Percentiles rank a stretch among this genome's conserved stretches.
Conservation (phyloP, 1,140 invertebrate species). For the Cataglyphis hispanica region DNA sequence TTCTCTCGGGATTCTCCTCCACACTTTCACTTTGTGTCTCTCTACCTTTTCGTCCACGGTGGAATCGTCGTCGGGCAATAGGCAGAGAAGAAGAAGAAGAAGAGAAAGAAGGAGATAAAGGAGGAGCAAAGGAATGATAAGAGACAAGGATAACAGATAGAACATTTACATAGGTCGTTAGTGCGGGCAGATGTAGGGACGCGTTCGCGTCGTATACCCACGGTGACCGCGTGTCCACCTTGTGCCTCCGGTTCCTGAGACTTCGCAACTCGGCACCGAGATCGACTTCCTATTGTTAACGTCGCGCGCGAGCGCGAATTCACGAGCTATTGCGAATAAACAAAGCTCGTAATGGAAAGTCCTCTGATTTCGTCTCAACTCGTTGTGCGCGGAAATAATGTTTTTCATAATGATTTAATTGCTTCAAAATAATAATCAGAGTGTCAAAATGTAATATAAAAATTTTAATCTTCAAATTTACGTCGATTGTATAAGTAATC, state of each 20-base stretch:
- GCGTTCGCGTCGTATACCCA: constrained; percentile 47
- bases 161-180: constrained; percentile 85
- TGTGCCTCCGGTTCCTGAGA: constrained; percentile 64
- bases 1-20: constrained; percentile 42
- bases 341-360: constrained; percentile 45
- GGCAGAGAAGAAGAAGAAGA: constrained; percentile 70
- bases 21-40: constrained; percentile 55
- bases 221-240: constrained; percentile 36
- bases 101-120: neutral
- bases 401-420: constrained; percentile 4
- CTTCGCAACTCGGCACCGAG: constrained; percentile 13
- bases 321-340: constrained; percentile 43
- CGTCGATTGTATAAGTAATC: constrained; percentile 50
- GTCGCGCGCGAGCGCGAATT: neutral
- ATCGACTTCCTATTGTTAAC: constrained; percentile 36
- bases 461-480: constrained; percentile 23
- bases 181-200: constrained; percentile 69
- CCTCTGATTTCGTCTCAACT: constrained; percentile 23
- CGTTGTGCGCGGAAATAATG: neutral
- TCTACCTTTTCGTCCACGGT: constrained; percentile 58
- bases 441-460: no score
- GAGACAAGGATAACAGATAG: constrained; percentile 84
- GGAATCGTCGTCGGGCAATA: constrained; percentile 62
- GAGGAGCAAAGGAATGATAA: constrained; percentile 83
- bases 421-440: neutral